Conservation (phyloP, 1,140 invertebrate genomes). For the Drosophila bocki region DNA sequence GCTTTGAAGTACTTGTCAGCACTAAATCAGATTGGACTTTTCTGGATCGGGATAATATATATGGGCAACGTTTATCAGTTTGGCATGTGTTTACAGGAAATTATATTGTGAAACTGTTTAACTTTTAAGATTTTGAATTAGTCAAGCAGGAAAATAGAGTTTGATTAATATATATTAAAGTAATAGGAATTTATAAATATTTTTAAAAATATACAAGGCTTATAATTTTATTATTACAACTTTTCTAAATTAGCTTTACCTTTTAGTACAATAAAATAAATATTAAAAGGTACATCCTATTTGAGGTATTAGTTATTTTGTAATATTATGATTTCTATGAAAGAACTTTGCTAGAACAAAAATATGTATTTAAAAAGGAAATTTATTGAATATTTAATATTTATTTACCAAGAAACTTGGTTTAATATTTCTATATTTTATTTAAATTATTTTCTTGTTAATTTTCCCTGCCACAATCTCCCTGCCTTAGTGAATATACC, state of each 20-base stretch:
- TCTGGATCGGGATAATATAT: conserved; percentile 43
- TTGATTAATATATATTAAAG: no score
- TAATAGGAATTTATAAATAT: not conserved
- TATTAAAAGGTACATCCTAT: no score
- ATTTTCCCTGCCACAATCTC: not conserved
- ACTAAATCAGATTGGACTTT: conserved; percentile 46
- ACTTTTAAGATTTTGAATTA: not conserved
- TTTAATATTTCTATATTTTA: not conserved
- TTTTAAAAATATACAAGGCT: not conserved
- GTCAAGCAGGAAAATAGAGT: not conserved
- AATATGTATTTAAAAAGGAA: not conserved
- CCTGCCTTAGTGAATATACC: conserved; percentile 6
- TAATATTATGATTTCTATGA: no score
- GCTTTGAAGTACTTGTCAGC: conserved; percentile 51
- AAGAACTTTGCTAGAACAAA: not conserved
- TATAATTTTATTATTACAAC: no score
- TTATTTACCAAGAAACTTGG: not conserved
- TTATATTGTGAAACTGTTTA: not conserved
- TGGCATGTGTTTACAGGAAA: not conserved
- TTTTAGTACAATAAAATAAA: no score
- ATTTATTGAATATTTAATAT: not conserved
- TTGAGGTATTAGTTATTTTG: no score
- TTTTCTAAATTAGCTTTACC: no score
- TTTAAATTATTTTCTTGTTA: no score
- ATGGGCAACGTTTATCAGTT: conserved; percentile 25